Percentiles rank a stretch among this genome's conserved stretches.
Evolutionary conservation across 1,140 invertebrate genomes (phyloP).

Genomic region (Brachionus paranguensis): DNA sequence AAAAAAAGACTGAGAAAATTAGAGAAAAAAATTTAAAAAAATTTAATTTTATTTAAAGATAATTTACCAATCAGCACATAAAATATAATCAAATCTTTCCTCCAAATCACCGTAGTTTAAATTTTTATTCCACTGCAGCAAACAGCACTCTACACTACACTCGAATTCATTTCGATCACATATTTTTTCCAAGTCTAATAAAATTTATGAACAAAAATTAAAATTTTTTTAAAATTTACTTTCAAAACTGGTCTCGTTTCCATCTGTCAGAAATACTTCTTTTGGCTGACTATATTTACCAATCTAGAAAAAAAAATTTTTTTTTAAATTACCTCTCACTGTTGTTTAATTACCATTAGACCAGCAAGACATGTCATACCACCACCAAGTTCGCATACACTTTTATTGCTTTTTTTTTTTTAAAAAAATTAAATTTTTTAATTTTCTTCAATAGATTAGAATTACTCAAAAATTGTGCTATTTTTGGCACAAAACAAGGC

Average conservation of each 20-base stretch:
- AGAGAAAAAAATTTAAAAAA: background rate
- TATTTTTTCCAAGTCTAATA: slow-evolving; percentile 65
- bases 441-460: too few relatives aligned
- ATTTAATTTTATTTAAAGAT: background rate
- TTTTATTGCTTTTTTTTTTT: slow-evolving; percentile 57
- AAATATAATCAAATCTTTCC: slow-evolving; percentile 63
- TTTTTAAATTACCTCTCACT: background rate
- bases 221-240: slow-evolving; percentile 54
- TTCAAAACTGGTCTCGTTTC: slow-evolving; percentile 69
- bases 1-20: slow-evolving; percentile 63
- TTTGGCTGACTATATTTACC: slow-evolving; percentile 47
- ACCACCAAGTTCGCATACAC: slow-evolving; percentile 70
- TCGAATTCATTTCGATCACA: slow-evolving; percentile 13
- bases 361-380: slow-evolving; percentile 76
- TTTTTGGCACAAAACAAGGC: slow-evolving; percentile 69
- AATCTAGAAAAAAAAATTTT: slow-evolving; percentile 44
- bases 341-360: slow-evolving; percentile 64
- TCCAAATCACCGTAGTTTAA: slow-evolving; percentile 42
- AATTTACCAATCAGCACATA: slow-evolving; percentile 66
- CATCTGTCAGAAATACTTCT: slow-evolving; percentile 64
- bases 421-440: slow-evolving; percentile 38
- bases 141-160: slow-evolving; percentile 41
- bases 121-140: slow-evolving; percentile 46
- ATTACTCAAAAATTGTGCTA: slow-evolving; percentile 60
- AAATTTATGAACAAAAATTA: background rate